Conservation (phyloP, 2,113 vertebrate species). For the Poeciliopsis turrubarensis region DNA sequence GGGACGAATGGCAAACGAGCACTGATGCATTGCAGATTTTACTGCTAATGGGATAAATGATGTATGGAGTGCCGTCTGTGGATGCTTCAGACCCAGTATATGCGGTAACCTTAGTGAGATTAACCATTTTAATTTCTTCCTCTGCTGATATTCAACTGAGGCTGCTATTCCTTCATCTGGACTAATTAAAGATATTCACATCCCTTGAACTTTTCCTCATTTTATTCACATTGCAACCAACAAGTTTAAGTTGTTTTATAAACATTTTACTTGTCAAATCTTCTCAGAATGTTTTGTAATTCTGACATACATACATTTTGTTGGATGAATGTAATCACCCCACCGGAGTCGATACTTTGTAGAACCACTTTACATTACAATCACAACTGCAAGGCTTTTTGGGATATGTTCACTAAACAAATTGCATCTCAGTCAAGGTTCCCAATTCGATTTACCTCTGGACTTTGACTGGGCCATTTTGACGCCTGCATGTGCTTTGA, state of each 20-base stretch:
- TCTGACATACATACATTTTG: too few relatives aligned
- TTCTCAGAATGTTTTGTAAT: too few relatives aligned
- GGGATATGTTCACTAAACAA: background rate
- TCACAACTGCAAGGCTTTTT: background rate
- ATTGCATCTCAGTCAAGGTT: background rate
- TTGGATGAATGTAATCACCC: background rate
- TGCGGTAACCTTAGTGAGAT: background rate
- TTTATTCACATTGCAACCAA: background rate
- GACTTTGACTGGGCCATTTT: background rate
- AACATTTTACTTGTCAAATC: background rate
- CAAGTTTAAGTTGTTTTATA: background rate
- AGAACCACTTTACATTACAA: background rate
- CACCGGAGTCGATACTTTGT: background rate
- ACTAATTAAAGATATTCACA: background rate
- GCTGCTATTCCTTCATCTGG: background rate
- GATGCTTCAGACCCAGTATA: background rate
- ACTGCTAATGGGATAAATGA: background rate
- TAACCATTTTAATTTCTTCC: background rate
- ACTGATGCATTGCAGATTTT: background rate
- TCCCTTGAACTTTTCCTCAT: background rate
- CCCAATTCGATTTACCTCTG: background rate
- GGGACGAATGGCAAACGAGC: background rate
- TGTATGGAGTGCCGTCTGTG: background rate
- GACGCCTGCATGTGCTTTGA: background rate
- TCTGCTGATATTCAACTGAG: constrained; percentile 1